These are phyloP conservation scores for Pilophorus perplexus DNA, from an alignment of 2,888 invertebrate genomes.

Conservation along the genomic window DNA sequence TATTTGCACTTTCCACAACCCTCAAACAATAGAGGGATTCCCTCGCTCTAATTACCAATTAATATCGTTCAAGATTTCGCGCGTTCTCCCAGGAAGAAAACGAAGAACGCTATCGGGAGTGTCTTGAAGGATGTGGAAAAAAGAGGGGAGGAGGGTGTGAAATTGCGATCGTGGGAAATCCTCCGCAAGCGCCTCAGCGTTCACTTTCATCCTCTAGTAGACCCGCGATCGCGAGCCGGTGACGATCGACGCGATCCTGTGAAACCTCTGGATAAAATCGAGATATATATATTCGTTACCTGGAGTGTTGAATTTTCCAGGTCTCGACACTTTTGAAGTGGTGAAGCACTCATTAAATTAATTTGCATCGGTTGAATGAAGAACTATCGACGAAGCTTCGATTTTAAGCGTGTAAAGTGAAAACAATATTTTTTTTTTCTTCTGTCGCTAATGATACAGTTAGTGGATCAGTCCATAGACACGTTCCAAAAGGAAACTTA, in stretches of 20 bases:
- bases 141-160: constrained; percentile 16
- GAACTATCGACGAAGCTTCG: no score
- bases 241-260: no score
- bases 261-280: no score
- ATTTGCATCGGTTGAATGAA: no score
- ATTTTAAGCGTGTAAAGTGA: no score
- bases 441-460: constrained; percentile 26
- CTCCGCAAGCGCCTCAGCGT: background rate
- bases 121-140: background rate
- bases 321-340: no score
- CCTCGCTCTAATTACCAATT: constrained; percentile 27
- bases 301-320: no score
- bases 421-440: no score
- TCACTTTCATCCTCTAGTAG: constrained; percentile 33
- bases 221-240: constrained; percentile 9
- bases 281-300: no score
- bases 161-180: constrained; percentile 23
- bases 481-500: constrained; percentile 18
- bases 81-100: background rate
- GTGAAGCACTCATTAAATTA: no score
- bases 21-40: constrained; percentile 11
- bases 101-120: background rate
- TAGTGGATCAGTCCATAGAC: constrained; percentile 1
- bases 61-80: constrained; percentile 4
- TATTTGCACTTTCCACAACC: constrained; percentile 9